A percentile compares a stretch with the other conserved stretches of the same genome.
Evolutionary conservation across 2,113 vertebrate genomes (phyloP).

Genomic region (Sceloporus undulatus): DNA sequence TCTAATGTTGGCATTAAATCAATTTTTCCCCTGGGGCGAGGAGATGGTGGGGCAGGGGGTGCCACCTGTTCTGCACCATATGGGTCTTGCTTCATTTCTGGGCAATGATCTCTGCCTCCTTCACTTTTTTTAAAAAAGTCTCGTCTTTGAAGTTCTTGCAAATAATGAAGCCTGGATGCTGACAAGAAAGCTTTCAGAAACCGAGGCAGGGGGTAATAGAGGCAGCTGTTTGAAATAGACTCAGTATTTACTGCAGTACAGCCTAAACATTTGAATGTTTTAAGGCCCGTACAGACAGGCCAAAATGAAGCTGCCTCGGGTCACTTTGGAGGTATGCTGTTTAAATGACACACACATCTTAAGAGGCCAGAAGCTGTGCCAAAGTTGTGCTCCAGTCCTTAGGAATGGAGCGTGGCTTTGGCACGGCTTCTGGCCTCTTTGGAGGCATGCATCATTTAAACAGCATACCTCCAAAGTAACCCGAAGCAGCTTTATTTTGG

Average conservation of each 20-base stretch:
- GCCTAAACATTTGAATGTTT: neutral
- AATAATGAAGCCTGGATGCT: neutral
- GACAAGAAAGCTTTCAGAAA: neutral
- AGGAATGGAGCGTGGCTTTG: too few relatives aligned
- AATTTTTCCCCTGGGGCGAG: neutral
- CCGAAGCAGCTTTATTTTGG: too few relatives aligned
- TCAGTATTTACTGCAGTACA: neutral
- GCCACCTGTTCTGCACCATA: conserved; percentile 1
- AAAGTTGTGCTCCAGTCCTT: too few relatives aligned
- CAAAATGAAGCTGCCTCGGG: too few relatives aligned
- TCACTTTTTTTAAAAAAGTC: neutral
- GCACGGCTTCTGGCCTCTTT: too few relatives aligned
- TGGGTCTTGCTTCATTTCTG: neutral
- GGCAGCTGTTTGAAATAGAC: neutral
- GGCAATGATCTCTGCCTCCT: neutral
- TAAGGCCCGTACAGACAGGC: too few relatives aligned
- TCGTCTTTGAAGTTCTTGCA: neutral
- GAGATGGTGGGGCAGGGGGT: too few relatives aligned
- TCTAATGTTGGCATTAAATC: neutral
- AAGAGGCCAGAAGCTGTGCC: too few relatives aligned
- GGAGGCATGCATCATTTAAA: too few relatives aligned
- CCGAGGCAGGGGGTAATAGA: neutral
- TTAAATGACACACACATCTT: too few relatives aligned
- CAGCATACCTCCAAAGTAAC: too few relatives aligned
- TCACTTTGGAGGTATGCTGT: too few relatives aligned